Percentiles rank a stretch among this genome's conserved stretches.
Evolutionary conservation across 2,888 invertebrate species (phyloP).

Genomic region (Synergus itoensis): DNA sequence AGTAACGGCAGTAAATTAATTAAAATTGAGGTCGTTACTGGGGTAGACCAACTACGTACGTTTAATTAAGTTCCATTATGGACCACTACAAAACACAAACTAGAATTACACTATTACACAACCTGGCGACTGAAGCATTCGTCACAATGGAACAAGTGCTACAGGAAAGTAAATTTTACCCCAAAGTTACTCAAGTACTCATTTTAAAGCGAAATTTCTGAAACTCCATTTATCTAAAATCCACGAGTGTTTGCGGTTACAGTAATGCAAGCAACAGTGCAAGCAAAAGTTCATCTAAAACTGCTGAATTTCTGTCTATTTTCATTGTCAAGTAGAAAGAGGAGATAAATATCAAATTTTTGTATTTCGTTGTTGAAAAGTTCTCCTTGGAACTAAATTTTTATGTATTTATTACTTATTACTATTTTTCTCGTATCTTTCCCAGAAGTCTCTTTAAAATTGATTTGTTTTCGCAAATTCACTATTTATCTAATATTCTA

Average conservation of each 20-base stretch:
- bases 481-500: no score
- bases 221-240: neutral
- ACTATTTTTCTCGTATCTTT: no score
- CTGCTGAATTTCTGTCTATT: neutral
- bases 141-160: neutral
- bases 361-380: neutral
- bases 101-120: neutral
- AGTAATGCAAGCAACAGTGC: neutral
- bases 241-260: neutral
- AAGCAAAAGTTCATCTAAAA: neutral
- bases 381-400: no score
- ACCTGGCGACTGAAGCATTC: neutral
- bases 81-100: slow-evolving; percentile 4
- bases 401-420: no score
- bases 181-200: neutral
- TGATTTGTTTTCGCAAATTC: no score
- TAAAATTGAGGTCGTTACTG: slow-evolving; percentile 45
- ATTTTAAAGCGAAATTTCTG: neutral
- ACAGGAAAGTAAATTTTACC: neutral
- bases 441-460: no score
- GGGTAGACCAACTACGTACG: slow-evolving; percentile 1
- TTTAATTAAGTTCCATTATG: slow-evolving; percentile 44
- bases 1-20: slow-evolving; percentile 22
- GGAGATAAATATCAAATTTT: neutral
- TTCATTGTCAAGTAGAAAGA: neutral